A percentile compares a stretch with the other conserved stretches of the same genome.
Conservation (phyloP, 2,797 vertebrate genomes). For the Myiothlypis coronata region DNA sequence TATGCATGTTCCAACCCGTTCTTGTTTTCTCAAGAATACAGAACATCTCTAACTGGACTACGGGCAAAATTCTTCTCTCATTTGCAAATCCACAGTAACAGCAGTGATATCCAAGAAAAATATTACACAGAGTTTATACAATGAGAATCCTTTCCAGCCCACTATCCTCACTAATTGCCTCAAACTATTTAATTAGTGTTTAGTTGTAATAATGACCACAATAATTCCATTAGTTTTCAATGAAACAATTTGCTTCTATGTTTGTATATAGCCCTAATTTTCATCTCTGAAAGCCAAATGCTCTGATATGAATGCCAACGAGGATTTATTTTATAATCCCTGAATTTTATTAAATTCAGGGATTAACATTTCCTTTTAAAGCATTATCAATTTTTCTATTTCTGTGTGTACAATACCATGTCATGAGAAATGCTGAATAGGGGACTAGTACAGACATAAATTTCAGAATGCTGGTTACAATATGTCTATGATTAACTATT, state of each 20-base stretch:
- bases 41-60: not conserved
- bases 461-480: not conserved
- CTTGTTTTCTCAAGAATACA: not conserved
- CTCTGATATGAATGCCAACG: not conserved
- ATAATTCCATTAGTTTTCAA: not conserved
- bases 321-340: not conserved
- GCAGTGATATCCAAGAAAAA: not conserved
- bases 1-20: not conserved
- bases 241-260: not conserved
- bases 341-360: not conserved
- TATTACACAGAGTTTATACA: not conserved
- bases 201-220: not conserved
- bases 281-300: not conserved
- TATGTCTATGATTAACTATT: not conserved
- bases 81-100: not conserved
- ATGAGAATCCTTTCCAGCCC: not conserved
- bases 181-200: not conserved
- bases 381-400: not conserved
- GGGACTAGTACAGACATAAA: not conserved
- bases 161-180: not conserved
- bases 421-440: not conserved
- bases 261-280: not conserved
- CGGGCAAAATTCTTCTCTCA: not conserved
- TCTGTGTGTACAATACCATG: not conserved
- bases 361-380: not conserved